phyloP scores from a whole-genome alignment of 2,797 vertebrate species.

The Microctenopoma lineatum region DNA sequence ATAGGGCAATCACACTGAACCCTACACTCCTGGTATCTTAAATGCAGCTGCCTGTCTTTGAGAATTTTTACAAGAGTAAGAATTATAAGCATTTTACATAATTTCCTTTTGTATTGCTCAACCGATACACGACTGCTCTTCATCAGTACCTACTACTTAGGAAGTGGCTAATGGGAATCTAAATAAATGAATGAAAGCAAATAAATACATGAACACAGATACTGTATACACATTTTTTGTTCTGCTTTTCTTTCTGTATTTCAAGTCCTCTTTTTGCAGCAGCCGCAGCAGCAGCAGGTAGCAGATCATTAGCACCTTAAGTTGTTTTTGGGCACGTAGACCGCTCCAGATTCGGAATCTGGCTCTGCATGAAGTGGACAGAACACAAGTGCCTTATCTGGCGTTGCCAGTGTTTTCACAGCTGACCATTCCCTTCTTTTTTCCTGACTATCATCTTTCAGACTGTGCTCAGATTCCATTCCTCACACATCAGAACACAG shows the following conservation, averaged over 20 bases:
- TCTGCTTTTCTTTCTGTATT: conserved; percentile 1
- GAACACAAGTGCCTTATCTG: conserved; percentile 79
- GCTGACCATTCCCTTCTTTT: conserved; percentile 82
- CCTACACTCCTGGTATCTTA: too few relatives aligned
- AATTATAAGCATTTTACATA: too few relatives aligned
- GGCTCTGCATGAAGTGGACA: conserved; percentile 73
- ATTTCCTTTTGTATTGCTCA: too few relatives aligned
- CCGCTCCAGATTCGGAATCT: conserved; percentile 65
- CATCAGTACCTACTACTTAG: too few relatives aligned
- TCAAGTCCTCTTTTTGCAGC: conserved; percentile 1
- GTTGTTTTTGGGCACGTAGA: conserved; percentile 59
- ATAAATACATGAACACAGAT: not conserved
- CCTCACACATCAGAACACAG: conserved; percentile 84
- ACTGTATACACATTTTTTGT: not conserved
- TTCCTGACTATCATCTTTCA: conserved; percentile 85
- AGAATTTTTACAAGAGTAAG: too few relatives aligned
- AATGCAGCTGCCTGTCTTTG: too few relatives aligned
- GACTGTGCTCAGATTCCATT: conserved; percentile 88
- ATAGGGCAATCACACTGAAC: too few relatives aligned
- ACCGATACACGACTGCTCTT: too few relatives aligned
- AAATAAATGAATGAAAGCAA: too few relatives aligned
- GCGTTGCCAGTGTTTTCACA: conserved; percentile 85
- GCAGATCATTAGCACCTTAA: conserved; percentile 68
- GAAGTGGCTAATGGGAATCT: too few relatives aligned
- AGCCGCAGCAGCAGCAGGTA: conserved; percentile 47